Evolutionary conservation across 2,888 invertebrate genomes (phyloP).

Genomic region (Leucania comma): DNA sequence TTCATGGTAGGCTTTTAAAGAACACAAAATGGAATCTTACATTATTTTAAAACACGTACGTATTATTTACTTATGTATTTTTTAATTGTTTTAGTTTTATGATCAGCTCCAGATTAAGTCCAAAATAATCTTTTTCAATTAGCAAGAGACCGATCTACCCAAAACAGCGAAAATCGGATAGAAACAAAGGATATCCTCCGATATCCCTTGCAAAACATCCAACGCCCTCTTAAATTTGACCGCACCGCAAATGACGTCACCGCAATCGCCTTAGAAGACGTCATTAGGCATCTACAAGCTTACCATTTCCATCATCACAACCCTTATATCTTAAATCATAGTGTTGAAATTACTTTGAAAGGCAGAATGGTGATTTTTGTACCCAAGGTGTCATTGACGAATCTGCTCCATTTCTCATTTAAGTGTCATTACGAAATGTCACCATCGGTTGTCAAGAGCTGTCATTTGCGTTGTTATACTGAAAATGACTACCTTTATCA

Average conservation of each 20-base stretch:
- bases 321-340: slow-evolving; percentile 18
- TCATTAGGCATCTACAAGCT: slow-evolving; percentile 67
- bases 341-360: slow-evolving; percentile 28
- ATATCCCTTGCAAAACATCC: slow-evolving; percentile 46
- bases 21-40: too few species aligned
- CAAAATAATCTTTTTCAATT: background rate
- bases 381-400: slow-evolving; percentile 72
- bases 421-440: slow-evolving; percentile 70
- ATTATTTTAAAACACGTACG: background rate
- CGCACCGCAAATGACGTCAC: slow-evolving; percentile 71
- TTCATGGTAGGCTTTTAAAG: too few species aligned
- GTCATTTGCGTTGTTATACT: slow-evolving; percentile 43
- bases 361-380: background rate
- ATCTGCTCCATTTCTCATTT: slow-evolving; percentile 75
- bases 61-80: too few species aligned
- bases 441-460: slow-evolving; percentile 45
- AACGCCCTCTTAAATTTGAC: slow-evolving; percentile 56
- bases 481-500: slow-evolving; percentile 31
- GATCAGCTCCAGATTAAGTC: background rate
- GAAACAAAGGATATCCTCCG: slow-evolving; percentile 24
- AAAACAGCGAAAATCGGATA: background rate
- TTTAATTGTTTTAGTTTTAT: background rate
- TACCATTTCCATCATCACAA: background rate
- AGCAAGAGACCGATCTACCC: background rate
- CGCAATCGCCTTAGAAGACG: slow-evolving; percentile 67